phyloP scores from a whole-genome alignment of 1,140 invertebrate species.

The Cephus cinctus region DNA sequence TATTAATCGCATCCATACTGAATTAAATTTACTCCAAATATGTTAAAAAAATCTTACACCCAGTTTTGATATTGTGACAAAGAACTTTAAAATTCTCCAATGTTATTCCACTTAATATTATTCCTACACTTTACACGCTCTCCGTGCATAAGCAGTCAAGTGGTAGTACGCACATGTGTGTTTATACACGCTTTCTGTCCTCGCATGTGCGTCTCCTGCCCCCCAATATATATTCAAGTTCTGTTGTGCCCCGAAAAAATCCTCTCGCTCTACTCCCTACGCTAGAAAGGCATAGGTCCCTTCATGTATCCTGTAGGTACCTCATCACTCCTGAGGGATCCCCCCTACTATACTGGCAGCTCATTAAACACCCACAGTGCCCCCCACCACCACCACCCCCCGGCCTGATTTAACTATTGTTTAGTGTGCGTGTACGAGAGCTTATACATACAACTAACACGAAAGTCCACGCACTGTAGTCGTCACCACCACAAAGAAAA shows the following conservation, averaged over 20 bases:
- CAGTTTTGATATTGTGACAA: no score
- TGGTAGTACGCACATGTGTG: no score
- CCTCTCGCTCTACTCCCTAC: no score
- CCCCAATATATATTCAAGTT: no score
- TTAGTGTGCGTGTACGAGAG: constrained; percentile 24
- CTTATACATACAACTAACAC: constrained; percentile 9
- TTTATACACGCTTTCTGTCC: no score
- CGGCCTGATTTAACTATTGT: constrained; percentile 52
- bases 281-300: no score
- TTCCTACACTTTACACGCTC: constrained; percentile 44
- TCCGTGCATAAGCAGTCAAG: constrained; percentile 39
- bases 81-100: constrained; percentile 31
- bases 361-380: constrained; percentile 56
- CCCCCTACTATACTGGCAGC: constrained; percentile 33
- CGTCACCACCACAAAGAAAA: constrained; percentile 19
- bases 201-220: no score
- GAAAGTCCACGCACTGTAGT: constrained; percentile 12
- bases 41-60: no score
- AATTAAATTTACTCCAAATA: no score
- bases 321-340: constrained; percentile 4
- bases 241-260: no score
- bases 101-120: constrained; percentile 24
- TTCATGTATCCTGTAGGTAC: no score
- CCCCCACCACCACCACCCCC: constrained; percentile 29
- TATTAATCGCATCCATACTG: no score